A percentile compares a stretch with the other conserved stretches of the same genome.
phyloP scores from a whole-genome alignment of 2,888 invertebrate species.

The Geotrupes spiniger region DNA sequence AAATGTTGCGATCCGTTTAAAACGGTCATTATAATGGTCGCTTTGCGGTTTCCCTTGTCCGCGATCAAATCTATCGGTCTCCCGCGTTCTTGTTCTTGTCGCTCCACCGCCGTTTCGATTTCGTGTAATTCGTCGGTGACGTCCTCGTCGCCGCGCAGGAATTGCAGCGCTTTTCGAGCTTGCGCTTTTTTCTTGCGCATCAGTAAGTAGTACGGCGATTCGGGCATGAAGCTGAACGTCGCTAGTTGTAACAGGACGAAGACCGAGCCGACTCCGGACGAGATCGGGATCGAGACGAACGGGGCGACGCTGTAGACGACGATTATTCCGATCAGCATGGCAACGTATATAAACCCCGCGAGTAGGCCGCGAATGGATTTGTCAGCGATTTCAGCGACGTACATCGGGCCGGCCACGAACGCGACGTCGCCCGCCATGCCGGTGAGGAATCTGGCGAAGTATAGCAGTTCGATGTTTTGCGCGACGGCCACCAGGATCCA shows the following conservation, averaged over 20 bases:
- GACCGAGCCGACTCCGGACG: conserved; percentile 40
- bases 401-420: conserved; percentile 49
- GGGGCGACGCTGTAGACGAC: conserved; percentile 46
- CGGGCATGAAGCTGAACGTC: conserved; percentile 46
- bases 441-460: conserved; percentile 43
- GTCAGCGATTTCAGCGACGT: conserved; percentile 48
- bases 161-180: conserved; percentile 39
- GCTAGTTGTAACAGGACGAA: conserved; percentile 38
- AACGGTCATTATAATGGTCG: conserved; percentile 44
- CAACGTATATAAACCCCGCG: conserved; percentile 46
- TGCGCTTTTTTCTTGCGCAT: conserved; percentile 37
- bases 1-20: conserved; percentile 46
- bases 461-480: conserved; percentile 39
- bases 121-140: conserved; percentile 41
- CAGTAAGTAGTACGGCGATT: conserved; percentile 46
- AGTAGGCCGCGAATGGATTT: conserved; percentile 47
- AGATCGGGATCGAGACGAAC: conserved; percentile 41
- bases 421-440: conserved; percentile 48
- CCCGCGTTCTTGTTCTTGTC: conserved; percentile 43
- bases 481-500: conserved; percentile 45
- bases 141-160: conserved; percentile 32
- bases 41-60: conserved; percentile 43
- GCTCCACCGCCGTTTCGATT: conserved; percentile 40
- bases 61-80: conserved; percentile 42
- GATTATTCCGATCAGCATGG: conserved; percentile 47